These are phyloP conservation scores for Peromyscus californicus DNA, from an alignment of 2,113 vertebrate genomes.

Conservation along the genomic window DNA sequence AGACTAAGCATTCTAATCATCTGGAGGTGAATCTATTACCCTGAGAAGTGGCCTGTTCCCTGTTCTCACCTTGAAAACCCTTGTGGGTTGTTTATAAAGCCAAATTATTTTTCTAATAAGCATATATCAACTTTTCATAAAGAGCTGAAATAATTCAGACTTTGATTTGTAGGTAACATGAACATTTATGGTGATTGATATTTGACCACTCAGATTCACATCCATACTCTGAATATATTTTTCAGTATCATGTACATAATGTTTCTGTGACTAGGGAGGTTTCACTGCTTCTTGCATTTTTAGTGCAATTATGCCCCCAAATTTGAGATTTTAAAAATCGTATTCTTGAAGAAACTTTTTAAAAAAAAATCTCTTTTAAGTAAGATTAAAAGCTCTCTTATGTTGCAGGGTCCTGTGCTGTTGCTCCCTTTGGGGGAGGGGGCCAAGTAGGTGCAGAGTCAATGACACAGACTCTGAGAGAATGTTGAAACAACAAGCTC, in stretches of 20 bases:
- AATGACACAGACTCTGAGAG: no score
- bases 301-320: background rate
- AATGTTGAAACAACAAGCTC: no score
- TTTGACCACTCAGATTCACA: background rate
- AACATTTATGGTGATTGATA: background rate
- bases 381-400: background rate
- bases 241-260: background rate
- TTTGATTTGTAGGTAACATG: background rate
- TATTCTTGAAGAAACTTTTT: background rate
- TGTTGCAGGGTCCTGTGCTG: no score
- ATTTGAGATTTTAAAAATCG: background rate
- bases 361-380: background rate
- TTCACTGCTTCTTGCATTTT: background rate
- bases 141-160: background rate
- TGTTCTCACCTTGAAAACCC: background rate
- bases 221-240: background rate
- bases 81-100: background rate
- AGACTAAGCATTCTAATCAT: background rate
- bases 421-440: no score
- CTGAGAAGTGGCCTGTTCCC: background rate
- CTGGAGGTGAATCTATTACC: background rate
- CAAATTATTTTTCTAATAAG: background rate
- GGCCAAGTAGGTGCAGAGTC: no score
- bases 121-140: background rate
- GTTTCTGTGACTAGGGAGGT: background rate